These are phyloP conservation scores for Montipora efflorescens DNA, from an alignment of 64 coral and sea anemone species.

Conservation along the genomic window DNA sequence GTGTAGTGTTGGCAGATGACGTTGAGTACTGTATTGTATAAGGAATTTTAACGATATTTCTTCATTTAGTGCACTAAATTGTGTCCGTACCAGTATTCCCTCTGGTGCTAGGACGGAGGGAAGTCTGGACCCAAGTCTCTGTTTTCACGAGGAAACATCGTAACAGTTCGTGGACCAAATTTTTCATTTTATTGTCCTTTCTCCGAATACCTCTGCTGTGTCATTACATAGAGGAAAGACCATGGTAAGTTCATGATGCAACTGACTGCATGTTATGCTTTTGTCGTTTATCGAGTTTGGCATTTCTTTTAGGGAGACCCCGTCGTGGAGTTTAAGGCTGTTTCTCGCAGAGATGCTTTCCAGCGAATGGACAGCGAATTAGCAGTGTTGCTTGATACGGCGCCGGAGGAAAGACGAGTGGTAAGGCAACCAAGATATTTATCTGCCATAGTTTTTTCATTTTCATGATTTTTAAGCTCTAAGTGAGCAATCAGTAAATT, in stretches of 20 bases:
- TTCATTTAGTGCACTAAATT: too few species aligned
- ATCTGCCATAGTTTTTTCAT: too few species aligned
- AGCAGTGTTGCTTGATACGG: slow-evolving; percentile 25
- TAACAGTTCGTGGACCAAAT: too few species aligned
- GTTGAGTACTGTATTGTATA: too few species aligned
- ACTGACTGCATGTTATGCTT: background rate
- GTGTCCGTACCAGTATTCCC: too few species aligned
- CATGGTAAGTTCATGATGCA: slow-evolving; percentile 13
- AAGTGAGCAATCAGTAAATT: too few species aligned
- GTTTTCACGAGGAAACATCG: too few species aligned
- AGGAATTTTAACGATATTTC: too few species aligned
- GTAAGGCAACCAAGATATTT: background rate
- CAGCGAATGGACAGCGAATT: slow-evolving; percentile 65
- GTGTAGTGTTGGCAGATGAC: too few species aligned
- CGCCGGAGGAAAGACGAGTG: slow-evolving; percentile 3
- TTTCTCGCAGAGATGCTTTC: slow-evolving; percentile 63
- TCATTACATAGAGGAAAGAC: background rate
- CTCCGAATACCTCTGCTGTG: background rate
- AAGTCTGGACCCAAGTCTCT: background rate
- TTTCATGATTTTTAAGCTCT: too few species aligned
- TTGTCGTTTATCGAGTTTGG: background rate
- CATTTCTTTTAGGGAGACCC: slow-evolving; percentile 21
- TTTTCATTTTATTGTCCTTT: background rate
- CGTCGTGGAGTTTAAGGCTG: slow-evolving; percentile 42
- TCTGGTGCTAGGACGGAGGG: background rate